These are phyloP conservation scores for Gymnosoma rotundatum DNA, from an alignment of 2,888 invertebrate genomes.

Conservation along the genomic window DNA sequence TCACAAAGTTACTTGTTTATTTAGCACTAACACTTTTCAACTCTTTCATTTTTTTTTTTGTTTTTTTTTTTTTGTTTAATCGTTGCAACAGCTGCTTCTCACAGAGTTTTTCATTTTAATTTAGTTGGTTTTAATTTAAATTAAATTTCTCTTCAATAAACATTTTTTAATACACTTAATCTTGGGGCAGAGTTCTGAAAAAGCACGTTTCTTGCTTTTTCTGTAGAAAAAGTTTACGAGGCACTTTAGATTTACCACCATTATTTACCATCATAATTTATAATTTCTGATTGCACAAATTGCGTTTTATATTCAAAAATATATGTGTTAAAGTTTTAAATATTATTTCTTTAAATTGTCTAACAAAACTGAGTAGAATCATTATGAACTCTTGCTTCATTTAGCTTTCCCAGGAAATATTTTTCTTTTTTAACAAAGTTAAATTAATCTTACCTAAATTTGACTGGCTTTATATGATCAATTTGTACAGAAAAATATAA, in stretches of 20 bases:
- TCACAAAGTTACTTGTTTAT: neutral
- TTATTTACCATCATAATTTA: conserved; percentile 23
- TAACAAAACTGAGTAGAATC: no score
- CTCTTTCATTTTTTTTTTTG: neutral
- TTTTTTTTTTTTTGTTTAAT: neutral
- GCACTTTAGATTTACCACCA: conserved; percentile 24
- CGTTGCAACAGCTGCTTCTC: conserved; percentile 56
- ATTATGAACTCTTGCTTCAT: no score
- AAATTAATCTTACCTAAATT: no score
- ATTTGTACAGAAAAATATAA: no score
- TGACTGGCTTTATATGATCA: no score
- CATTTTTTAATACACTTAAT: conserved; percentile 51
- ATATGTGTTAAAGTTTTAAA: neutral
- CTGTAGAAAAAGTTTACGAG: no score
- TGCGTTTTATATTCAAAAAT: conserved; percentile 18
- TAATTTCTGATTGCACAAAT: conserved; percentile 17
- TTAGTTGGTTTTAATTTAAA: conserved; percentile 58
- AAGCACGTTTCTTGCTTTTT: neutral
- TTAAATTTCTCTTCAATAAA: conserved; percentile 57
- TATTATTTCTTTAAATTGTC: no score
- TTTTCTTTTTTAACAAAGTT: no score
- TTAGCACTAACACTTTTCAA: neutral
- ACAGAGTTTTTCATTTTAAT: conserved; percentile 63
- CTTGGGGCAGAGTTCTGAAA: conserved; percentile 11
- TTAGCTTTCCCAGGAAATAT: no score